These are phyloP conservation scores for Xenops minutus DNA, from an alignment of 2,797 vertebrate genomes.

Conservation along the genomic window DNA sequence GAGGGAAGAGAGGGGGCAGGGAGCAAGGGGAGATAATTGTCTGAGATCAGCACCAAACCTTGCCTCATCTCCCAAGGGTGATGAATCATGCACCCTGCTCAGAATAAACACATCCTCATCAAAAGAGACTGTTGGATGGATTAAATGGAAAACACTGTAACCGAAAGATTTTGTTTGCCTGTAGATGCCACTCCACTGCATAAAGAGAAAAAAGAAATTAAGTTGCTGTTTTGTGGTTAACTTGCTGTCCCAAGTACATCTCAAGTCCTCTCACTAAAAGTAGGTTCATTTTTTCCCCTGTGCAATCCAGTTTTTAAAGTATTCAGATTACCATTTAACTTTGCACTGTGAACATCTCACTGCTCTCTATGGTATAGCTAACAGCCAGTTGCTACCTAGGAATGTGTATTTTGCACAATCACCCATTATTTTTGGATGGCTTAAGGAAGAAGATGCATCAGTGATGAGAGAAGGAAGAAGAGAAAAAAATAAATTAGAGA, in stretches of 20 bases:
- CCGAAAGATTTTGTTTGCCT: not conserved
- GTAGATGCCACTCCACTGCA: not conserved
- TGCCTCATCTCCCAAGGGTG: constrained; percentile 46
- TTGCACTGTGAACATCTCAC: not conserved
- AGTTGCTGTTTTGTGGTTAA: not conserved
- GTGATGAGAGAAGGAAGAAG: not conserved
- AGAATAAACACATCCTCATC: constrained; percentile 28
- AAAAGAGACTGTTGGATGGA: not conserved
- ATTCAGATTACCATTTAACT: not conserved
- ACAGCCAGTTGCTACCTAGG: not conserved
- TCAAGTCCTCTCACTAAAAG: not conserved
- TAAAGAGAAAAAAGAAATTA: constrained; percentile 7
- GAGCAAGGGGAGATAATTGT: not conserved
- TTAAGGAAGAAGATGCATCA: not conserved
- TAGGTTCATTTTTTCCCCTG: not conserved
- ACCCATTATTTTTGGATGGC: not conserved
- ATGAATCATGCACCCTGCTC: constrained; percentile 52
- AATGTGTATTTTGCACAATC: not conserved
- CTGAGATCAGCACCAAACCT: constrained; percentile 61
- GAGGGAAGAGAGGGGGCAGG: too few relatives aligned
- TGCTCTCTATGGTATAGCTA: not conserved
- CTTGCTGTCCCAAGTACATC: not conserved
- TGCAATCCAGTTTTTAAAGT: not conserved
- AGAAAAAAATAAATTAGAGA: not conserved
- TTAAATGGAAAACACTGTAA: constrained; percentile 5